Evolutionary conservation across 2,113 vertebrate genomes (phyloP).

Genomic region (Ailurus styani): DNA sequence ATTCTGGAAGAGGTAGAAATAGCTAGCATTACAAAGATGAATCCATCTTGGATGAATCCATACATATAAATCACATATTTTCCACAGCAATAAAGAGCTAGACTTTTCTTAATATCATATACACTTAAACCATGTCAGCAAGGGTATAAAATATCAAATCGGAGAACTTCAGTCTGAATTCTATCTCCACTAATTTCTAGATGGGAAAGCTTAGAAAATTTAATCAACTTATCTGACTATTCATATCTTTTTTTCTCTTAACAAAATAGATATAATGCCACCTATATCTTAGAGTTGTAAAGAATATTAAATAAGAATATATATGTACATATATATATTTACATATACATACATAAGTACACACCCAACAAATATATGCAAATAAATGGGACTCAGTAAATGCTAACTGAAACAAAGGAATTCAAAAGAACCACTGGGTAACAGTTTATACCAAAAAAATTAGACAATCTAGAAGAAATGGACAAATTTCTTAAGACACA

Average conservation of each 20-base stretch:
- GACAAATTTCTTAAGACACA: conserved; percentile 33
- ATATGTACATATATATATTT: background rate
- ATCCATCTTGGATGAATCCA: background rate
- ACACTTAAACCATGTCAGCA: background rate
- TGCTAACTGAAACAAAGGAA: conserved; percentile 6
- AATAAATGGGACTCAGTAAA: background rate
- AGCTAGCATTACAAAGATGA: background rate
- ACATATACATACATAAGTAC: background rate
- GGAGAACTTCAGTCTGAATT: conserved; percentile 13
- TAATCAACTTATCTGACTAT: background rate
- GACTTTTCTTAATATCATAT: background rate
- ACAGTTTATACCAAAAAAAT: background rate
- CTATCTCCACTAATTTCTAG: background rate
- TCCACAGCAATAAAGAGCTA: background rate
- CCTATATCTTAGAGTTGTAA: background rate
- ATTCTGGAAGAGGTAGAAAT: background rate
- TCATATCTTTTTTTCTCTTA: background rate
- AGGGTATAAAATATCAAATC: background rate
- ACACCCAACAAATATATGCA: background rate
- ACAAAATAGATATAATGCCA: conserved; percentile 12
- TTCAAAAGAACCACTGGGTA: conserved; percentile 25
- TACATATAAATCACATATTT: conserved; percentile 10
- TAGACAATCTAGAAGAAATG: conserved; percentile 5
- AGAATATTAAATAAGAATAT: background rate
- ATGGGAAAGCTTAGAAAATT: background rate